Conservation (phyloP, 2,888 invertebrate species). For the Brassicogethes aeneus region DNA sequence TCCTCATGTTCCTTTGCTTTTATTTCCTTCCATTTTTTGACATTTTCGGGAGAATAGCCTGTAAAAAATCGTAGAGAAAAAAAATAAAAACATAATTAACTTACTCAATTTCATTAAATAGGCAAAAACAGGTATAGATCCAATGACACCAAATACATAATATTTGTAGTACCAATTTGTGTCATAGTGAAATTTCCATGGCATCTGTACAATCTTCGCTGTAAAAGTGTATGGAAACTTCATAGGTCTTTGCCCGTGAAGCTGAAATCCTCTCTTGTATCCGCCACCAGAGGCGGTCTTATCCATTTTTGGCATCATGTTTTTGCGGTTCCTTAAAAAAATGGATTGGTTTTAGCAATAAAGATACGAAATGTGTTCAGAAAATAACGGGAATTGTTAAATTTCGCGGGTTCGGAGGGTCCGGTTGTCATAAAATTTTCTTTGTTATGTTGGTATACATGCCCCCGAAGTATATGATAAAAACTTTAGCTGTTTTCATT, state of each 20-base stretch:
- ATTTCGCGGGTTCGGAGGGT: too few species aligned
- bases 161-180: slow-evolving; percentile 44
- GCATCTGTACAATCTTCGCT: slow-evolving; percentile 50
- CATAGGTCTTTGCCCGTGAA: slow-evolving; percentile 38
- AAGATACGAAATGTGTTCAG: too few species aligned
- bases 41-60: slow-evolving; percentile 45
- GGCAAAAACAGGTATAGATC: slow-evolving; percentile 41
- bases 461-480: too few species aligned
- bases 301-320: too few species aligned
- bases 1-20: slow-evolving; percentile 32
- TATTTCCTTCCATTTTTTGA: slow-evolving; percentile 43
- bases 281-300: too few species aligned
- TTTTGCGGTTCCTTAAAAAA: too few species aligned
- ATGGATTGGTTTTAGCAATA: too few species aligned
- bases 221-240: slow-evolving; percentile 51
- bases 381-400: too few species aligned
- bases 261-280: neutral
- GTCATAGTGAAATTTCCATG: slow-evolving; percentile 42
- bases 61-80: slow-evolving; percentile 18
- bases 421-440: too few species aligned
- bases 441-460: too few species aligned
- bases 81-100: slow-evolving; percentile 14
- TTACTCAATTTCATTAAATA: slow-evolving; percentile 42
- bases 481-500: too few species aligned
- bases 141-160: slow-evolving; percentile 31